Evolutionary conservation across 2,888 invertebrate species (phyloP).

Genomic region (Brachyptera putata): DNA sequence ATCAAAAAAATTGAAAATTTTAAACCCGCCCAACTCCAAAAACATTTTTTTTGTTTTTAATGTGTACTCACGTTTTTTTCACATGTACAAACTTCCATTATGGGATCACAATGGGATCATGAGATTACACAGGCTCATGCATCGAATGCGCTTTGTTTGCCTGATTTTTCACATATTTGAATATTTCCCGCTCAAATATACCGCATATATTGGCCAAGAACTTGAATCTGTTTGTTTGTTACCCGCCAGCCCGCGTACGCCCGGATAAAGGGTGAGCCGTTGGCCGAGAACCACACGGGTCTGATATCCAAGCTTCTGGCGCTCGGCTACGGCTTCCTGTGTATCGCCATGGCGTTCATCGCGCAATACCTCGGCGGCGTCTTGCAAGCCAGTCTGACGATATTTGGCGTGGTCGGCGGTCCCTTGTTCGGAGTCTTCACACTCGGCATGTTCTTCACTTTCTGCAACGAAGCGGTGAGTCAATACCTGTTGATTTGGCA

Average conservation of each 20-base stretch:
- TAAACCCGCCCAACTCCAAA: too few species aligned
- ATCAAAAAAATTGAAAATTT: too few species aligned
- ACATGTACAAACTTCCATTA: too few species aligned
- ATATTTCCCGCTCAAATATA: too few species aligned
- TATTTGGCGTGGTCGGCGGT: conserved; percentile 84
- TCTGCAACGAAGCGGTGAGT: conserved; percentile 63
- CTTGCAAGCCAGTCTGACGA: conserved; percentile 80
- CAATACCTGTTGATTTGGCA: neutral
- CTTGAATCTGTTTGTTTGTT: too few species aligned
- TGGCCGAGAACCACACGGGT: conserved; percentile 30
- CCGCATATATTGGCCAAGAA: too few species aligned
- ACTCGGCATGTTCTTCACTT: conserved; percentile 75
- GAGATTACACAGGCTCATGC: too few species aligned
- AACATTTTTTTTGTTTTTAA: too few species aligned
- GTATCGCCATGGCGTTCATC: conserved; percentile 75
- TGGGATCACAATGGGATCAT: too few species aligned
- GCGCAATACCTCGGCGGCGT: conserved; percentile 79
- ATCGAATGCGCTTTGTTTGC: too few species aligned
- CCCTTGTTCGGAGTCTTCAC: conserved; percentile 83
- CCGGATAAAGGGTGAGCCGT: conserved; percentile 25
- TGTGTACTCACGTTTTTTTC: too few species aligned
- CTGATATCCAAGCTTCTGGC: conserved; percentile 50
- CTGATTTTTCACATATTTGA: too few species aligned
- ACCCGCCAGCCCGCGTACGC: conserved; percentile 40
- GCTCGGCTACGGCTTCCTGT: conserved; percentile 66